Evolutionary conservation across 2,113 vertebrate genomes (phyloP).

Genomic region (Oryctolagus cuniculus): mOryCun1.1 NC_091440.1:48388001-48388500

Average conservation of each 20-base stretch:
- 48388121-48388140: neutral
- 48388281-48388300: neutral
- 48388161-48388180: neutral
- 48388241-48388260: neutral
- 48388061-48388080: neutral
- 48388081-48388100: neutral
- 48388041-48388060: neutral
- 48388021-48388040: neutral
- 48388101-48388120: neutral
- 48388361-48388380: neutral
- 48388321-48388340: conserved; percentile 5
- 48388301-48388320: conserved; percentile 39
- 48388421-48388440: conserved; percentile 21
- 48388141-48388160: neutral
- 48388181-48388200: neutral
- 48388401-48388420: neutral
- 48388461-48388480: conserved; percentile 66
- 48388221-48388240: neutral
- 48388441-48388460: conserved; percentile 18
- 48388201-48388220: neutral
- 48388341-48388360: neutral
- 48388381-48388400: neutral
- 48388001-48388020: neutral
- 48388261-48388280: neutral
- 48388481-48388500: conserved; percentile 56